These are phyloP conservation scores for Sitobion miscanthi DNA, from an alignment of 1,140 invertebrate species.

Conservation along the genomic window DNA sequence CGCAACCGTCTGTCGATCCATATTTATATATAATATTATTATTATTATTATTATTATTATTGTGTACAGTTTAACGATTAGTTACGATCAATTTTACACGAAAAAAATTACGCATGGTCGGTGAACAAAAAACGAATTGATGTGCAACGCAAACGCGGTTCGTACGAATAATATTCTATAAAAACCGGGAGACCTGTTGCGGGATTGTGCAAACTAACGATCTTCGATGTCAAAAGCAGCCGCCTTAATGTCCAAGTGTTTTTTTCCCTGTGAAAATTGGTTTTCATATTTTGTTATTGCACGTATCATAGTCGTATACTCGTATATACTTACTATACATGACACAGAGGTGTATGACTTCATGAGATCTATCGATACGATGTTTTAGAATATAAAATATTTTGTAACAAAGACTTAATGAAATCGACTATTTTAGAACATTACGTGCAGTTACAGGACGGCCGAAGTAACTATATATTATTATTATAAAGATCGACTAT, in stretches of 20 bases:
- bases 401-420: neutral
- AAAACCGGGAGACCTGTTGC: neutral
- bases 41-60: neutral
- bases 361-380: neutral
- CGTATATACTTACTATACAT: neutral
- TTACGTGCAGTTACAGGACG: neutral
- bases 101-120: neutral
- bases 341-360: neutral
- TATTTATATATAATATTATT: neutral
- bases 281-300: neutral
- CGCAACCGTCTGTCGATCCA: neutral
- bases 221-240: neutral
- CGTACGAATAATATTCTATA: neutral
- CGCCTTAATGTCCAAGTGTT: neutral
- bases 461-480: neutral
- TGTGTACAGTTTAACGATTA: conserved; percentile 50
- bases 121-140: neutral
- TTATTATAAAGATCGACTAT: too few species aligned
- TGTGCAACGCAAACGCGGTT: neutral
- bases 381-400: neutral
- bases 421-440: neutral
- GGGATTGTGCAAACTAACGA: conserved; percentile 36
- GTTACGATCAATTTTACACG: conserved; percentile 46
- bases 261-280: neutral
- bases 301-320: neutral